Evolutionary conservation across 2,888 invertebrate genomes (phyloP).

Genomic region (Pardosa pseudoannulata): DNA sequence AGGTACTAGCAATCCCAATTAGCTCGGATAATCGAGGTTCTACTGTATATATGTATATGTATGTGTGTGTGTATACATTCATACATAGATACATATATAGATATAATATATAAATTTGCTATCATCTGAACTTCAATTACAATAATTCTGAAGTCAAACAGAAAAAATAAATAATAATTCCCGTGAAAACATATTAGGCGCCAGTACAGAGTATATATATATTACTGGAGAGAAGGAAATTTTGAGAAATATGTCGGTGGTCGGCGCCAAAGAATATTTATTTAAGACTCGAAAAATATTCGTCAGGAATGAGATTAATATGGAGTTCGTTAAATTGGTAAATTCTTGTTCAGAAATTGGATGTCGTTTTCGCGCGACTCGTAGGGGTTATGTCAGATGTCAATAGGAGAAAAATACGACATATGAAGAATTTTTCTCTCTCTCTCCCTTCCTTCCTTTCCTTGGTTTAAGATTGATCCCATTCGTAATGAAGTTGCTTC

Average conservation of each 20-base stretch:
- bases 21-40: no score
- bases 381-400: not conserved
- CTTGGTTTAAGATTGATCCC: not conserved
- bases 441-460: not conserved
- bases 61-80: no score
- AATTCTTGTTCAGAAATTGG: not conserved
- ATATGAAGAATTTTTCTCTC: not conserved
- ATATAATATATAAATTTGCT: no score
- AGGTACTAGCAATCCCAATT: no score
- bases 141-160: no score
- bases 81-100: no score
- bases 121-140: no score
- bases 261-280: conserved; percentile 53
- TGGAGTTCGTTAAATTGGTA: conserved; percentile 1
- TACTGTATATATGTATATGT: no score
- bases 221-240: not conserved
- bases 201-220: not conserved
- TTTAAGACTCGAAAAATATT: conserved; percentile 53
- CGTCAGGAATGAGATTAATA: conserved; percentile 7
- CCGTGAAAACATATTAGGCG: not conserved
- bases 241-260: conserved; percentile 11
- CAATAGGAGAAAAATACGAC: not conserved
- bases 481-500: not conserved
- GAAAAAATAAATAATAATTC: no score
- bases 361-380: not conserved